These are phyloP conservation scores for Eulemur rufifrons DNA, from an alignment of 2,113 vertebrate species.

Conservation along the genomic window DNA sequence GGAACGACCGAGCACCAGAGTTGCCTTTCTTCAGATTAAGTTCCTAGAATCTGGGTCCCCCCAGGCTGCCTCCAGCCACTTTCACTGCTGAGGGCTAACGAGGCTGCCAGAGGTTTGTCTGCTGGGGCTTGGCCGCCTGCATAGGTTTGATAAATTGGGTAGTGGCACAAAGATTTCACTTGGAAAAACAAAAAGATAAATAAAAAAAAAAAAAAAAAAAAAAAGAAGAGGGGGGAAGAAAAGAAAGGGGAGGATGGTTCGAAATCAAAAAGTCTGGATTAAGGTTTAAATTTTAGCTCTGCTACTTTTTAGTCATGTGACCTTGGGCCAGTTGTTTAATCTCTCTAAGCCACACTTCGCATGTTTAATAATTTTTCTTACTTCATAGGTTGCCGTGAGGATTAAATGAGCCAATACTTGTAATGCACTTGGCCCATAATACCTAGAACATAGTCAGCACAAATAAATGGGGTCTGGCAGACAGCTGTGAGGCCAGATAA, in stretches of 20 bases:
- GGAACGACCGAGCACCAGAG: background rate
- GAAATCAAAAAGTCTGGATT: background rate
- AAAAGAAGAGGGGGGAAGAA: background rate
- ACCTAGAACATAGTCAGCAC: background rate
- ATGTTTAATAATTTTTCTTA: background rate
- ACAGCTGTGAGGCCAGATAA: background rate
- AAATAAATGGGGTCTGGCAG: background rate
- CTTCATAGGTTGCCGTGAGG: background rate
- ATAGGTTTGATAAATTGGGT: background rate
- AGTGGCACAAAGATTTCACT: background rate
- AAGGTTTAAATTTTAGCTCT: conserved; percentile 3
- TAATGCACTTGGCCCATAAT: background rate
- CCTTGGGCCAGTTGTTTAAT: background rate
- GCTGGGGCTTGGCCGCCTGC: background rate
- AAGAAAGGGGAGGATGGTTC: background rate
- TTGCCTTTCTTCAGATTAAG: background rate
- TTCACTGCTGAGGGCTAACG: background rate
- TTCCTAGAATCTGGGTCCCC: background rate
- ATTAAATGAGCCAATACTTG: background rate
- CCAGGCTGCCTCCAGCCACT: background rate
- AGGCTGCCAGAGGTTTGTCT: background rate
- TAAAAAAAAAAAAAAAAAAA: background rate
- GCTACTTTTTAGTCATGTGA: conserved; percentile 6
- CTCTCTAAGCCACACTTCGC: background rate
- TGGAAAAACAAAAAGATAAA: no score